These are phyloP conservation scores for Ceratosolen solmsi DNA, from an alignment of 1,140 invertebrate species.

Conservation along the genomic window DNA sequence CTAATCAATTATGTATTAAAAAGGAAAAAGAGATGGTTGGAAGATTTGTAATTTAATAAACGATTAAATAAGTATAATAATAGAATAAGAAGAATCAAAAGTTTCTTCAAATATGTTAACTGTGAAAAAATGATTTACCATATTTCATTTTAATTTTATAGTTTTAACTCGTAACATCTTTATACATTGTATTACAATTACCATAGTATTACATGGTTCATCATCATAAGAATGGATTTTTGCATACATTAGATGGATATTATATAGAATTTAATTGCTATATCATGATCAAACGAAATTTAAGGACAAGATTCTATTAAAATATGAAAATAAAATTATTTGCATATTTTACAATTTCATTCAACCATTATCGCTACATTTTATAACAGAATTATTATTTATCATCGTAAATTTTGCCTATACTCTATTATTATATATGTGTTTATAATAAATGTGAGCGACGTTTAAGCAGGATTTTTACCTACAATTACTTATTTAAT, in stretches of 20 bases:
- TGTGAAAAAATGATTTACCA: no score
- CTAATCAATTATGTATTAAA: no score
- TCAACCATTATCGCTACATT: neutral
- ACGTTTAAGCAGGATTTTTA: no score
- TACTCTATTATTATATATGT: no score
- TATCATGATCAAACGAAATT: neutral
- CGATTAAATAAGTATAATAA: no score
- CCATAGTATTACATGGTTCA: slow-evolving; percentile 20
- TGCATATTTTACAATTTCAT: neutral
- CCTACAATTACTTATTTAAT: no score
- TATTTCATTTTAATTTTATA: neutral
- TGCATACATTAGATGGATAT: slow-evolving; percentile 2
- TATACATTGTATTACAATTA: slow-evolving; percentile 24
- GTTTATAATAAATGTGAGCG: no score
- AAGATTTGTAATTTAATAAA: no score
- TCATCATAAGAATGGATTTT: slow-evolving; percentile 4
- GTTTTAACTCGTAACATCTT: neutral
- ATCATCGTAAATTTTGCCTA: no score
- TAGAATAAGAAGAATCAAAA: no score
- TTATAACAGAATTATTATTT: neutral
- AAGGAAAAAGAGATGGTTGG: no score
- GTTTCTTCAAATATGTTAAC: no score
- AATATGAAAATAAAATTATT: slow-evolving; percentile 2
- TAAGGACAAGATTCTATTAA: neutral
- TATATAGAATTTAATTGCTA: neutral